Evolutionary conservation across 2,888 invertebrate species (phyloP), one percentile per base, ranked within the genome.

Genomic region (Neocrepidodera transversa): DNA sequence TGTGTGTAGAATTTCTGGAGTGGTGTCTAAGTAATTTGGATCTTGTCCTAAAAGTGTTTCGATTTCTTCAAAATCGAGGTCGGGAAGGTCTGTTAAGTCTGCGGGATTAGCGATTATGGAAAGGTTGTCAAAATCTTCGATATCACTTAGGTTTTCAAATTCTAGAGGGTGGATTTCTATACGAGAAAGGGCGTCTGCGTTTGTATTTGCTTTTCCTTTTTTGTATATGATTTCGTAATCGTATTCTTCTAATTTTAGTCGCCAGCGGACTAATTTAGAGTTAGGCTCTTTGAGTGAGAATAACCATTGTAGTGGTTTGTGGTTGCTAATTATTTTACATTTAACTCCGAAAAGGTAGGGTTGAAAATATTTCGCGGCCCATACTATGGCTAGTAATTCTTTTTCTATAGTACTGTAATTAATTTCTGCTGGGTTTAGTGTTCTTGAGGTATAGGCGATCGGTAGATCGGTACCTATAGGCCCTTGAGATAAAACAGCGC

Each of bases 381-480:
- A 78, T 4, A 79, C 66, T 6, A 80, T 75, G 0, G 75, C 73
- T 48, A 79, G 50, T 2, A 77, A 55, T 68, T 79, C 78, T 42
- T 70, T 70, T 67, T 80, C 77, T 1, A 67, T 78, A 1, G 76
- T 76, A 2, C 66, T 63, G 58, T 79, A 79, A 40, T 76, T 78
- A 5, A 20, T 35, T 70, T 78, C 76, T 10, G 8, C 64, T 60
- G 68, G 65, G 53, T 72, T 77, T n/a, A 76, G 51, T 0, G 74
- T 73, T 54, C 76, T 51, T 17, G 68, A 68, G 2, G 74, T 72
- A 58, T 74, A 79, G 7, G 76, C 76, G 1, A 79, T 78, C 72
- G 54, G 45, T 20, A 16, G 3, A 36, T 17, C 32, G 38, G 68
- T 62, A 8, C 50, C 68, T 6, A 42, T 43, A 54, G 59, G 2